Conservation (phyloP, 2,888 invertebrate species). For the Halictus ligatus region DNA sequence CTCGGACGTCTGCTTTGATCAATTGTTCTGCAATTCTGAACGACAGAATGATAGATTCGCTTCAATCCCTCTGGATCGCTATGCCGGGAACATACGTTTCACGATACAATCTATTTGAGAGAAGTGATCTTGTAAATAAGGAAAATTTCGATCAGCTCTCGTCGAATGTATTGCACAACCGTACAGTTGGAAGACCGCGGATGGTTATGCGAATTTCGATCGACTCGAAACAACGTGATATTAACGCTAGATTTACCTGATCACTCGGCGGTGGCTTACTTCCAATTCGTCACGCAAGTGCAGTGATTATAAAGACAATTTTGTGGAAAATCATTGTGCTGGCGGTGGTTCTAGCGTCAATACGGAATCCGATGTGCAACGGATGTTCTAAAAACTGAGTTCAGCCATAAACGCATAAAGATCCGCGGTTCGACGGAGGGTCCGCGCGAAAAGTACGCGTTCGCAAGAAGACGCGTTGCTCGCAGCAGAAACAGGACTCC, state of each 20-base stretch:
- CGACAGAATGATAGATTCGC: background rate
- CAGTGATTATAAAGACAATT: background rate
- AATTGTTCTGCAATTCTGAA: background rate
- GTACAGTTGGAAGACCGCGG: background rate
- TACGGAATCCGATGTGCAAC: background rate
- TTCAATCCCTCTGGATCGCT: too few relatives aligned
- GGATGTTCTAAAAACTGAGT: background rate
- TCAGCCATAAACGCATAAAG: background rate
- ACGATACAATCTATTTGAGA: background rate
- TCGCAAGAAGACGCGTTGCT: conserved; percentile 44
- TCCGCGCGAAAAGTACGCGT: background rate
- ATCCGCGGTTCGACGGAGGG: background rate
- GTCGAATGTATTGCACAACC: background rate
- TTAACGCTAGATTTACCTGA: background rate
- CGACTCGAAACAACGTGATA: background rate
- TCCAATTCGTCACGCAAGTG: background rate
- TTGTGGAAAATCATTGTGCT: background rate
- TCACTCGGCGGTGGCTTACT: background rate
- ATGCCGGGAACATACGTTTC: background rate
- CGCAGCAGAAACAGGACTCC: conserved; percentile 71
- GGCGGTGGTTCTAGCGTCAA: background rate
- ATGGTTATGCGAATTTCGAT: background rate
- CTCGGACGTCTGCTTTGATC: background rate
- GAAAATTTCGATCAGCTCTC: background rate
- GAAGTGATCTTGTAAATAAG: background rate